Conservation (phyloP, 2,113 vertebrate species). For the Percopsis transmontana region DNA sequence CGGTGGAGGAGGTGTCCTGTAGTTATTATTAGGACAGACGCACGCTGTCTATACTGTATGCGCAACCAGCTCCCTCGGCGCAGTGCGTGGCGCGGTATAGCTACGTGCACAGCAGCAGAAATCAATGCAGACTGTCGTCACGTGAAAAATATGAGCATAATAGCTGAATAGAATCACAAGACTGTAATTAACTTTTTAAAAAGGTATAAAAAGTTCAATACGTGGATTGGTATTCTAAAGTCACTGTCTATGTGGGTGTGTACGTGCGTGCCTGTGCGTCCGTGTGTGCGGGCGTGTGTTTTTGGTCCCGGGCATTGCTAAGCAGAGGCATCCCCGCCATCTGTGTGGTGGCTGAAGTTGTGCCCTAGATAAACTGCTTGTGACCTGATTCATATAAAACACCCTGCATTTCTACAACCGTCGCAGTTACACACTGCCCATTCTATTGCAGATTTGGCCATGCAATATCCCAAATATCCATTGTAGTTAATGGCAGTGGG, state of each 20-base stretch:
- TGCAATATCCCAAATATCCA: background rate
- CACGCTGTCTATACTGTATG: conserved; percentile 49
- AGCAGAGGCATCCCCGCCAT: conserved; percentile 67
- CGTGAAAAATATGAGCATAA: conserved; percentile 19
- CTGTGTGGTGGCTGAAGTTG: conserved; percentile 70
- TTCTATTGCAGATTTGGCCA: conserved; percentile 13
- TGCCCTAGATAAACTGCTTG: conserved; percentile 69
- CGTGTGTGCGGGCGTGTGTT: background rate
- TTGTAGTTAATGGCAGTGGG: background rate
- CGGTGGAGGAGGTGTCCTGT: conserved; percentile 21
- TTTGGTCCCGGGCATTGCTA: conserved; percentile 33
- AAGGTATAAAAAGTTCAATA: too few relatives aligned
- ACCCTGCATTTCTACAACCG: conserved; percentile 16
- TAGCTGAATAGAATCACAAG: conserved; percentile 27
- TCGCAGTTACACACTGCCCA: background rate
- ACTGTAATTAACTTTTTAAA: background rate
- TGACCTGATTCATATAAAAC: conserved; percentile 60
- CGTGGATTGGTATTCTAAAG: too few relatives aligned
- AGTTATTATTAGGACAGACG: conserved; percentile 47
- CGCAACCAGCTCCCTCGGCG: conserved; percentile 55
- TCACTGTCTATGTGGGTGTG: background rate
- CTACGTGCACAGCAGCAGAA: conserved; percentile 22
- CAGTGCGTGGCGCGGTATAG: conserved; percentile 4
- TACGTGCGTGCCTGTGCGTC: conserved; percentile 6
- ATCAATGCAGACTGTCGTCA: conserved; percentile 38